Evolutionary conservation across 92 coral and sea anemone genomes (phyloP).

Genomic region (Desmophyllum pertusum): DNA sequence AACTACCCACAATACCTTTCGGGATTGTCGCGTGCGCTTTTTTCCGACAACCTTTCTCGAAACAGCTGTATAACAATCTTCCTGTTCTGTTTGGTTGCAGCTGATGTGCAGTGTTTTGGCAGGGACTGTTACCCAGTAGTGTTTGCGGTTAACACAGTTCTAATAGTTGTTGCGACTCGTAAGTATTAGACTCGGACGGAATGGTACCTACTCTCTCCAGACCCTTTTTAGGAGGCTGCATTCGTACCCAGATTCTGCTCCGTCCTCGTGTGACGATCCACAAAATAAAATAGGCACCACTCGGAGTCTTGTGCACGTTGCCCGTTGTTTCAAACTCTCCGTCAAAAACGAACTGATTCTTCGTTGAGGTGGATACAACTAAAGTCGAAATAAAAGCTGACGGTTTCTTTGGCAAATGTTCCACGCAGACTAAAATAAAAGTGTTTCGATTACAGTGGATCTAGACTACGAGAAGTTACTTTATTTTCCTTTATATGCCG

Average conservation of each 20-base stretch:
- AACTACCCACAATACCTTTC: too few species aligned
- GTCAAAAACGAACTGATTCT: background rate
- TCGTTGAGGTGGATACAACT: background rate
- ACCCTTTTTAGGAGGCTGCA: background rate
- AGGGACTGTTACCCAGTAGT: slow-evolving; percentile 88
- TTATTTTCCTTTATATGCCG: too few species aligned
- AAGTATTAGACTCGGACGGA: slow-evolving; percentile 16
- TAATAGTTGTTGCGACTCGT: slow-evolving; percentile 77
- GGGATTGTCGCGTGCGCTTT: too few species aligned
- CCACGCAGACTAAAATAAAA: background rate
- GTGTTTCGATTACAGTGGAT: too few species aligned
- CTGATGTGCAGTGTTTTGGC: slow-evolving; percentile 85
- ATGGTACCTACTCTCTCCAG: background rate
- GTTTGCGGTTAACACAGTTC: slow-evolving; percentile 77
- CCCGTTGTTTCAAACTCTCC: background rate
- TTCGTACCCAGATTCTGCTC: background rate
- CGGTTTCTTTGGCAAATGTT: background rate
- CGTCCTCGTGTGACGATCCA: background rate
- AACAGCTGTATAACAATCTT: too few species aligned
- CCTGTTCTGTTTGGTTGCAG: slow-evolving; percentile 30
- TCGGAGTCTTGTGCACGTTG: background rate
- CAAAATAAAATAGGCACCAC: background rate
- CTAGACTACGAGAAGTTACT: too few species aligned
- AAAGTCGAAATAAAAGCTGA: background rate
- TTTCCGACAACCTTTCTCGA: too few species aligned